These are phyloP conservation scores for Percopsis omiscomaycus DNA, from an alignment of 2,797 vertebrate genomes.

Conservation along the genomic window DNA sequence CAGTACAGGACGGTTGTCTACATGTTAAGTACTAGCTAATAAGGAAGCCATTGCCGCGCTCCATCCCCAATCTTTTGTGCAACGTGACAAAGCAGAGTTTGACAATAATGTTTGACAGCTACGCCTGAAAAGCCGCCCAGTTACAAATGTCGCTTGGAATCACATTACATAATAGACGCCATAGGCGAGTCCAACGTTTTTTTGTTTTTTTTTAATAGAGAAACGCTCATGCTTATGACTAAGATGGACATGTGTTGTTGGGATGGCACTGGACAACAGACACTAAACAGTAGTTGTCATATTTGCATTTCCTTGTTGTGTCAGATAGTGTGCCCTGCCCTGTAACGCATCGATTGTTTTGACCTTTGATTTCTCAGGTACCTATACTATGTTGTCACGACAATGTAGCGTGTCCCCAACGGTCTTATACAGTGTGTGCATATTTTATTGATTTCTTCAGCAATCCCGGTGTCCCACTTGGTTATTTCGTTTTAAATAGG, in stretches of 20 bases:
- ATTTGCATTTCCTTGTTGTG: no score
- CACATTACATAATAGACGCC: not conserved
- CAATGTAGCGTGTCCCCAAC: no score
- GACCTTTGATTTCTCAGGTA: no score
- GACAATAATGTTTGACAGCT: not conserved
- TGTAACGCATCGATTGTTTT: no score
- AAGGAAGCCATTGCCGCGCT: slow-evolving; percentile 65
- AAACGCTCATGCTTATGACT: slow-evolving; percentile 39
- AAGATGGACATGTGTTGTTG: not conserved
- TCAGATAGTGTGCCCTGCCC: no score
- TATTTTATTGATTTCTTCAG: no score
- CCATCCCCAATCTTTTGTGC: slow-evolving; percentile 54
- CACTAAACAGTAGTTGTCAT: no score
- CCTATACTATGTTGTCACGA: no score
- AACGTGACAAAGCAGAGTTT: slow-evolving; percentile 50
- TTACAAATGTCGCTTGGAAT: not conserved
- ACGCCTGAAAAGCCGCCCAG: not conserved
- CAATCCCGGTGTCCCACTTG: no score
- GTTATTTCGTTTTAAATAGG: no score
- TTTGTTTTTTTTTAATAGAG: slow-evolving; percentile 8
- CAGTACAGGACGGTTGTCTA: slow-evolving; percentile 31
- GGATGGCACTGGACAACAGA: no score
- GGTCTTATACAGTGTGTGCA: no score
- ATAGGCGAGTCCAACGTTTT: not conserved
- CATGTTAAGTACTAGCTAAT: slow-evolving; percentile 49